These are phyloP conservation scores for Phortica variegata DNA, from an alignment of 1,140 invertebrate genomes.

Conservation along the genomic window DNA sequence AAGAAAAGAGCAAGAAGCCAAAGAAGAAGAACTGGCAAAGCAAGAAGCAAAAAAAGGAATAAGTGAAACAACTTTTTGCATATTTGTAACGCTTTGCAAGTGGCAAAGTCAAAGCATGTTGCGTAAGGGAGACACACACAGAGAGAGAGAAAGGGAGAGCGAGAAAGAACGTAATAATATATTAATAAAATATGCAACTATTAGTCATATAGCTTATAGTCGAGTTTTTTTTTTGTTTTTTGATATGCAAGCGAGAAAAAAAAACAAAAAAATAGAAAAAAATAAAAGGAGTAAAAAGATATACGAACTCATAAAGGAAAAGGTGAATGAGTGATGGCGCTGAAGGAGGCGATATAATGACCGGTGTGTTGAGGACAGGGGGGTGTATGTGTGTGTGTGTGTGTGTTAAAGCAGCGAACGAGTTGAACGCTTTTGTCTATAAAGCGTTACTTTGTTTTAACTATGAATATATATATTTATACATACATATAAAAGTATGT, in stretches of 20 bases:
- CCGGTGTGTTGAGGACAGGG: too few species aligned
- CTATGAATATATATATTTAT: too few species aligned
- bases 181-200: constrained; percentile 55
- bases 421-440: too few species aligned
- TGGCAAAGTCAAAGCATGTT: constrained; percentile 8
- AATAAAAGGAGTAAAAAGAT: too few species aligned
- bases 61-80: constrained; percentile 21
- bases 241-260: constrained; percentile 51
- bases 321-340: too few species aligned
- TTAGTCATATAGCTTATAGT: constrained; percentile 35
- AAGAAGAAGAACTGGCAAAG: background rate
- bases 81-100: constrained; percentile 34
- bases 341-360: too few species aligned
- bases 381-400: too few species aligned
- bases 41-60: constrained; percentile 8
- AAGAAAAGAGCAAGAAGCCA: background rate
- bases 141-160: background rate
- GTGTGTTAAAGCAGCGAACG: too few species aligned
- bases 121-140: constrained; percentile 17
- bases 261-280: too few species aligned
- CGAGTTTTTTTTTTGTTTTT: constrained; percentile 32
- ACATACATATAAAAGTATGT: too few species aligned
- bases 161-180: constrained; percentile 22
- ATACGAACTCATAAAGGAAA: too few species aligned
- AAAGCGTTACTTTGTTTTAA: too few species aligned